phyloP scores from a whole-genome alignment of 1,140 invertebrate genomes.

The Agrilus planipennis region DNA sequence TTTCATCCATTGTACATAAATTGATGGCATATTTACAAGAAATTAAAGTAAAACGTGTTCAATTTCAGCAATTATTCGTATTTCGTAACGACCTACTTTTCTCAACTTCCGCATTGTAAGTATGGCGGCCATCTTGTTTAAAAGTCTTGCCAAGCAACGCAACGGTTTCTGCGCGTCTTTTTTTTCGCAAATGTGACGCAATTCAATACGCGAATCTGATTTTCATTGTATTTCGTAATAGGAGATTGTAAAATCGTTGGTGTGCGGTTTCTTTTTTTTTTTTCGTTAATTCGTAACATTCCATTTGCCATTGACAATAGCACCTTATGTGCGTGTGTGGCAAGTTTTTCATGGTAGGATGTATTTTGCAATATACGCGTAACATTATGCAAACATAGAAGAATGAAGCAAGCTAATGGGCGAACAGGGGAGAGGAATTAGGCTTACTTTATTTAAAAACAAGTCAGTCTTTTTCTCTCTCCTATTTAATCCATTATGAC shows the following conservation, averaged over 20 bases:
- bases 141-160: not conserved
- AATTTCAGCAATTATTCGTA: no score
- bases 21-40: no score
- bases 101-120: constrained; percentile 21
- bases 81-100: constrained; percentile 21
- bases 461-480: constrained; percentile 28
- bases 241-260: not conserved
- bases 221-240: not conserved
- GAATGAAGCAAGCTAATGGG: constrained; percentile 13
- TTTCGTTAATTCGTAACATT: no score
- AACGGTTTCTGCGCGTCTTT: not conserved
- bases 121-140: constrained; percentile 19
- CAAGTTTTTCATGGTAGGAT: no score
- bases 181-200: constrained; percentile 3
- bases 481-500: constrained; percentile 26
- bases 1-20: no score
- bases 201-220: not conserved
- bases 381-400: no score
- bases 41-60: no score
- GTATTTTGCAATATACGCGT: no score
- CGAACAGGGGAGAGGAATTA: constrained; percentile 24
- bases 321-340: no score
- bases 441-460: constrained; percentile 17
- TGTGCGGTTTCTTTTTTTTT: not conserved
- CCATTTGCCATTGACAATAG: no score